Conservation (phyloP, 2,113 vertebrate species). For the Montifringilla adamsi region DNA sequence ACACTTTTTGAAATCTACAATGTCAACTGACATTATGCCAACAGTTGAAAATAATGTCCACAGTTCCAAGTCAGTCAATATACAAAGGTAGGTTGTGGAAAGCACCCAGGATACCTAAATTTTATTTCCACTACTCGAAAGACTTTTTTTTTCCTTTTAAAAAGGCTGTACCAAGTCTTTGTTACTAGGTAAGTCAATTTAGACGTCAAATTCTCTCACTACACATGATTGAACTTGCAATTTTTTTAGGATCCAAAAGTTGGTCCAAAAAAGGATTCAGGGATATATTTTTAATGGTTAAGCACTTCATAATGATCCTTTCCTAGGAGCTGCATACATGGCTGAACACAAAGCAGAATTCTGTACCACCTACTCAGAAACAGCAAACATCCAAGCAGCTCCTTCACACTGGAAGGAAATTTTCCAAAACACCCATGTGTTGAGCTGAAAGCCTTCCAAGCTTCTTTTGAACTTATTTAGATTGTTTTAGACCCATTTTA, state of each 20-base stretch:
- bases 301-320: not conserved
- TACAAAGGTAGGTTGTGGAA: not conserved
- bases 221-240: accelerated
- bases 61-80: not conserved
- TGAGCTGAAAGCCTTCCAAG: not conserved
- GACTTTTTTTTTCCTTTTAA: not conserved
- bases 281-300: not conserved
- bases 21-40: not conserved
- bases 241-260: not conserved
- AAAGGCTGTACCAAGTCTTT: not conserved
- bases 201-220: not conserved
- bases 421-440: not conserved
- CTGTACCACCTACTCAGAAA: not conserved
- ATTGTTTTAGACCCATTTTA: not conserved
- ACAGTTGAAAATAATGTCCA: not conserved
- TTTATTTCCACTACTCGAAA: not conserved
- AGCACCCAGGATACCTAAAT: not conserved
- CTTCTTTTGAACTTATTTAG: not conserved
- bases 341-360: not conserved
- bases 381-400: not conserved
- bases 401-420: not conserved
- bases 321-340: not conserved
- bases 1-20: not conserved
- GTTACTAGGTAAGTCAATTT: not conserved
- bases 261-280: not conserved